These are phyloP conservation scores for Ophion slaviceki DNA, from an alignment of 2,888 invertebrate species.

Conservation along the genomic window DNA sequence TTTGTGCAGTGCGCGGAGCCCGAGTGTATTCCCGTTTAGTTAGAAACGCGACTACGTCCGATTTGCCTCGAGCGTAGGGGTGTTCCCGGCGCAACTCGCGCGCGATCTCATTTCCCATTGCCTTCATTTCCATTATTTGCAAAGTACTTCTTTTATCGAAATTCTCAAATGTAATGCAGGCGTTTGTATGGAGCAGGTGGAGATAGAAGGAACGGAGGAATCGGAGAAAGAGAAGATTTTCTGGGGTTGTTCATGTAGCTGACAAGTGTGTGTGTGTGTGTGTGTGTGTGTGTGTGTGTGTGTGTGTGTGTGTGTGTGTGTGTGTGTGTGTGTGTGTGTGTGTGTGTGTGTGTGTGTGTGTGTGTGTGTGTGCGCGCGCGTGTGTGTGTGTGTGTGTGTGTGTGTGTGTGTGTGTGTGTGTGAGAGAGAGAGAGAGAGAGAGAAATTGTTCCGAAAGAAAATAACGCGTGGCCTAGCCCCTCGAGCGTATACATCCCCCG, in stretches of 20 bases:
- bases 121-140: slow-evolving; percentile 44
- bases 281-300: too few species aligned
- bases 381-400: too few species aligned
- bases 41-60: slow-evolving; percentile 29
- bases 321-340: too few species aligned
- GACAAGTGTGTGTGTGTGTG: too few species aligned
- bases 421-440: background rate
- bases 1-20: background rate
- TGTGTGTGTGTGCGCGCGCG: too few species aligned
- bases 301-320: too few species aligned
- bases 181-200: slow-evolving; percentile 27
- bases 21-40: slow-evolving; percentile 18
- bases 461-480: slow-evolving; percentile 35
- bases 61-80: slow-evolving; percentile 33
- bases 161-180: slow-evolving; percentile 40
- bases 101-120: slow-evolving; percentile 19
- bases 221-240: too few species aligned
- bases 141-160: slow-evolving; percentile 48
- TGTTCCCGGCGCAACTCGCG: background rate
- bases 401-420: too few species aligned
- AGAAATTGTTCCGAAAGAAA: slow-evolving; percentile 44
- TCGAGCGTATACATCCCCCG: slow-evolving; percentile 20
- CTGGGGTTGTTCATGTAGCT: too few species aligned
- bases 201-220: background rate
- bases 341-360: too few species aligned